Base-by-base conservation (phyloP, 2,113 vertebrate genomes). In the Ifrita kowaldi region DNA sequence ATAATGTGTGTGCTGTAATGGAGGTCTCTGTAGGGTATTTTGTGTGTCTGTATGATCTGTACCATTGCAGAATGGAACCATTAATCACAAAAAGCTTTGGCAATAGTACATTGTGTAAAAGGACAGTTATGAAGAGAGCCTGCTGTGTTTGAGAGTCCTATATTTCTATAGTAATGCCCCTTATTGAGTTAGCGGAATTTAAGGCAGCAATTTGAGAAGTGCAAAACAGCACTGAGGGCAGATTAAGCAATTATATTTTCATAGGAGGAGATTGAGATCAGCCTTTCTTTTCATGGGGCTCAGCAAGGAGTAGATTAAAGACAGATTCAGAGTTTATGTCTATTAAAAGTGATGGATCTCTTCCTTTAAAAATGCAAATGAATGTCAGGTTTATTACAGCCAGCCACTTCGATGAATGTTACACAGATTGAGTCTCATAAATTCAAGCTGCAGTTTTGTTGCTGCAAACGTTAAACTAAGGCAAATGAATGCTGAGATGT, bases 161-260 rank as follows among this genome's bases (percentile, higher is more conserved):
- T 80, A 86, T 92, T 94, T 94, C 92, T 96, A 32, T 81, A 84
- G 22, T 47, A 80, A 84, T 88, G 49, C 53, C 20, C 33, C 75
- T 91, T 93, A 82, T 22, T 73, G 60, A 64, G 39, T 79, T 94
- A 87, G 67, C 24, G 42, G 92, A 87, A 96, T 91, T 95, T 78
- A 93, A 74, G 59, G 49, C 50, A 90, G 60, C 79, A 86, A 83
- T 95, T 90, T 90, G 90, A 70, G 63, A 84, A 93, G 56, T 64
- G 62, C 75, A 87, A 93, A 93, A 33, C 56, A 84, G 68, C 32
- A 27, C 41, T 52, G 49, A 84, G 64, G 41, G 68, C 3, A 22
- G 60, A 75, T 95, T 64, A 87, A 89, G 53, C 71, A 94, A 71
- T 90, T 96, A 46, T 24, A 30, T 86, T 93, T 87, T 93, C 56